Evolutionary conservation across 2,797 vertebrate genomes (phyloP).

Genomic region (Melanogrammus aeglefinus): DNA sequence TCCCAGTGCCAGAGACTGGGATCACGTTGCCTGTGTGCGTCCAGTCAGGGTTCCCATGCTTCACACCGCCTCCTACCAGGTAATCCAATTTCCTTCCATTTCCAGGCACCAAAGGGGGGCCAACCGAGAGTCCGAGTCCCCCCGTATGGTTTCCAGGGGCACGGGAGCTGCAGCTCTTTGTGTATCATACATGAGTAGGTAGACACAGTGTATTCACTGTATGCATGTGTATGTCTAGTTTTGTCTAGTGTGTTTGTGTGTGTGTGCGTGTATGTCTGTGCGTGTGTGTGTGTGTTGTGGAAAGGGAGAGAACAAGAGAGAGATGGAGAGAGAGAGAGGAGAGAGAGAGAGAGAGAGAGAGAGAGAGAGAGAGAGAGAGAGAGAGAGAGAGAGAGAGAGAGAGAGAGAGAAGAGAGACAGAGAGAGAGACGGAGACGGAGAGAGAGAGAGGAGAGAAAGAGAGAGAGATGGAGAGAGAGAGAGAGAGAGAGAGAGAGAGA

Average conservation of each 20-base stretch:
- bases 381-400: no score
- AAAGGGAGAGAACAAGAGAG: no score
- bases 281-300: no score
- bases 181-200: not conserved
- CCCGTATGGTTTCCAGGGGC: not conserved
- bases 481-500: no score
- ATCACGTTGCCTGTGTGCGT: not conserved
- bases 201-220: not conserved
- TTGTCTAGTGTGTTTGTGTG: not conserved
- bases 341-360: no score
- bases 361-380: no score
- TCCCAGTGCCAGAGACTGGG: not conserved
- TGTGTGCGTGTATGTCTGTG: no score
- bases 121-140: not conserved
- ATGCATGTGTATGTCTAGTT: not conserved
- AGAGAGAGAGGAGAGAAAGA: no score
- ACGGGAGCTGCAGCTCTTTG: not conserved
- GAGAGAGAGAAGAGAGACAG: no score
- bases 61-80: not conserved
- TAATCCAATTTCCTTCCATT: slow-evolving; percentile 2
- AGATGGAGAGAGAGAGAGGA: no score
- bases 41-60: not conserved
- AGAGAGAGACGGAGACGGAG: no score
- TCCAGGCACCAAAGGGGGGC: not conserved
- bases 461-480: no score